Base-by-base conservation (phyloP, 2,888 invertebrate species). In the Clepsis dumicolana region DNA sequence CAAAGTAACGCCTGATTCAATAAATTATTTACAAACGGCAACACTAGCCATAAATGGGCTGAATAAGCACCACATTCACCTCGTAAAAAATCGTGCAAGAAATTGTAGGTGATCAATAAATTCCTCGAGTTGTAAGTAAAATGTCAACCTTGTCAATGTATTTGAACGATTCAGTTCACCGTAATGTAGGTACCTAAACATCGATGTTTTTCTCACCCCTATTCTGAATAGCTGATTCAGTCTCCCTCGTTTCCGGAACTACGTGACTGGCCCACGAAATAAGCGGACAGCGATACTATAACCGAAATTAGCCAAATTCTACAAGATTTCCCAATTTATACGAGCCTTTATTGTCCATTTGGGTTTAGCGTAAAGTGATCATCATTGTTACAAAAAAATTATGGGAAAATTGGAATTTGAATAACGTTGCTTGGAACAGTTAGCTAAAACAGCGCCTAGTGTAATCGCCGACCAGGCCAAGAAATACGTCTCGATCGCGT, bases 211-310 rank as follows among this genome's bases (percentile, higher is more conserved):
- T 2, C 16, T 7, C 16, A 25, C 0, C 52, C 25, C 10, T 27
- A 25, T 16, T n/a, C 16, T 53, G 53, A 27, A 52, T 52, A 53
- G 27, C 27, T 27, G 53, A 53, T 27, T 53, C 52, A 52, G 53
- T 53, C 27, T 53, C 14, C 25, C 14, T n/a, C 53, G 53, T 27
- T 53, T n/a, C 27, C 48, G 18, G 10, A 53, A 27, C 10, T 53
- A 53, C 53, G 53, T 53, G 53, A 27, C 53, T 53, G 14, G 27
- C 8, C n/a, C n/a, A 27, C 14, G 8, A 53, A 27, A 27, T 27
- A 53, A 53, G 16, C 27, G 27, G n/a, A 53, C n/a, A 27, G 27
- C 53, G 27, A 53, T 53, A 25, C 53, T 16, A 53, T 25, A 53
- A 27, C 25, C 53, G 27, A 25, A 27, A 53, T 53, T 48, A 48